phyloP scores from a whole-genome alignment of 2,888 invertebrate species.

The Sphinx pinastri region DNA sequence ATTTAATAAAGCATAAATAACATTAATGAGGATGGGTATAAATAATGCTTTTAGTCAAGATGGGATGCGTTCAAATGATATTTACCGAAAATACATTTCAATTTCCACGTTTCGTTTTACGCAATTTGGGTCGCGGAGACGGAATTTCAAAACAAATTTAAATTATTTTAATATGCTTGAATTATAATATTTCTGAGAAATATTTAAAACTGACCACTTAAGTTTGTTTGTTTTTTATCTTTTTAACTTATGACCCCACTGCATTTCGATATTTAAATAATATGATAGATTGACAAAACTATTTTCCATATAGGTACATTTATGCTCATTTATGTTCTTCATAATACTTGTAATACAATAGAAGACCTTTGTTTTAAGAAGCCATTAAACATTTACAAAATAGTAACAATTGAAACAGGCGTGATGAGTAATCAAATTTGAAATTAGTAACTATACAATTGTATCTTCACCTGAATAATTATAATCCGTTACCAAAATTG shows the following conservation, averaged over 20 bases:
- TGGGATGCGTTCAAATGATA: constrained; percentile 13
- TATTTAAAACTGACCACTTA: not conserved
- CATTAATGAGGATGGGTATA: constrained; percentile 45
- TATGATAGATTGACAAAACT: too few species aligned
- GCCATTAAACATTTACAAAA: too few species aligned
- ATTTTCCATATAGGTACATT: too few species aligned
- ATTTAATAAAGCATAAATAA: constrained; percentile 59
- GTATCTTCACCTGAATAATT: too few species aligned
- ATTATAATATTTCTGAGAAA: not conserved
- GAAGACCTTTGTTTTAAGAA: too few species aligned
- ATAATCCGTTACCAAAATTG: not conserved
- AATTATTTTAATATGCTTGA: not conserved
- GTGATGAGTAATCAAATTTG: too few species aligned
- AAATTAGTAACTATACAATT: too few species aligned
- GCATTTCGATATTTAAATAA: too few species aligned
- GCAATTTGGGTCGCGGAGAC: not conserved
- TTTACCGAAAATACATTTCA: constrained; percentile 22
- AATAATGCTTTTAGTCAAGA: constrained; percentile 25
- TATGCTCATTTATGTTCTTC: too few species aligned
- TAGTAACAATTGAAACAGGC: too few species aligned
- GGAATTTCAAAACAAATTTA: constrained; percentile 10
- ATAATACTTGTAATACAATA: too few species aligned
- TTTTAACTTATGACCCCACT: not conserved
- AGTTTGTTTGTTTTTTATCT: not conserved
- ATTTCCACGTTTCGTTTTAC: not conserved